Base-by-base conservation (phyloP, 2,797 vertebrate genomes). In the Enteromius afrohamiltoni region DNA sequence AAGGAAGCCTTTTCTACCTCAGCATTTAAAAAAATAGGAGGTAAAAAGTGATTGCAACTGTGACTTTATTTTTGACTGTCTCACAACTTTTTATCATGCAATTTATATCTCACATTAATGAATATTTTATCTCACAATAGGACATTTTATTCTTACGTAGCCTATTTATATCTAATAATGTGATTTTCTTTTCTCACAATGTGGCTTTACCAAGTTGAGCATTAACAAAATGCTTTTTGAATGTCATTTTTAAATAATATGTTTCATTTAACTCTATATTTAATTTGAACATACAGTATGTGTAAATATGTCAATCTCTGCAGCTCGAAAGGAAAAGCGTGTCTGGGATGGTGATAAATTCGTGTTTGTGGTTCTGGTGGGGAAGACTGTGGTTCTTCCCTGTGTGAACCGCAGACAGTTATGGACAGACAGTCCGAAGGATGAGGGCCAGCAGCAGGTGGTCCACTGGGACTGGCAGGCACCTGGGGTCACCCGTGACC, bases 381-480 rank as follows among this genome's bases (percentile, higher is more conserved):
- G 97, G 31, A 95, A 93, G 89, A 95, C 95, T 0, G 96, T 95
- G 47, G 92, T 91, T 0, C 89, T 99, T 87, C 96, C 97, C 0
- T 99, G 98, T 14, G 91, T 98, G 60, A 99, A 98, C 94, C 93
- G 87, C 0, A 92, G 93, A 17, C 89, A 96, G 40, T 89, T 99
- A 87, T 99, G 98, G 98, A 96, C 95, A 0, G 97, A 97, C 11
- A 92, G 95, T 58, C 92, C 96, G 82, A 93, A 94, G 47, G 97
- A 98, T 80, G 97, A 99, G 86, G 97, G 96, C 86, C 96, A 97
- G 83, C 97, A 98, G 90, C 98, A 99, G 88, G 98, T 99, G 86
- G 97, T 96, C 1, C 97, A 97, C 88, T 99, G 98, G 98, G 98
- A 99, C 93, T 94, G 96, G 87, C 97, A 98, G 93, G 92, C 96